Conservation (phyloP, 2,797 vertebrate species). For the Gallinago nigripennis region DNA sequence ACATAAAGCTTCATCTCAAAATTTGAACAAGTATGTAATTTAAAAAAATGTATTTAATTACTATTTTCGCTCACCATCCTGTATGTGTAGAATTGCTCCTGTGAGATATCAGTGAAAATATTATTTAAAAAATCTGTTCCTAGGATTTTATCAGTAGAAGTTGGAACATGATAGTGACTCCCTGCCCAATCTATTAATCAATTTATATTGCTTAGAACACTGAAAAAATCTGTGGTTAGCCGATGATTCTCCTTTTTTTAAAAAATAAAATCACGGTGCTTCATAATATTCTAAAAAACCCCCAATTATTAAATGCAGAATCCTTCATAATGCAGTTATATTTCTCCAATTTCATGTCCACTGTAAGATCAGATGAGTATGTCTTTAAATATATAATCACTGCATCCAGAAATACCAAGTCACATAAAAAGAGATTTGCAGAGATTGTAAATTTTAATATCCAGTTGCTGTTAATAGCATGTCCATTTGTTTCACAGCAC, state of each 20-base stretch:
- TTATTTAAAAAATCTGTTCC: neutral
- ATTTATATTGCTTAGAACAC: neutral
- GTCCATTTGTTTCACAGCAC: neutral
- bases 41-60: neutral
- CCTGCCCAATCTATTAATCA: neutral
- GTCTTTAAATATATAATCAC: neutral
- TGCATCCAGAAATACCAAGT: neutral
- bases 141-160: neutral
- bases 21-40: neutral
- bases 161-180: neutral
- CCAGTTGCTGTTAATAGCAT: neutral
- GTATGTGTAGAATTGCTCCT: neutral
- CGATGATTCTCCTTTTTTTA: neutral
- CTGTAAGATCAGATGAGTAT: neutral
- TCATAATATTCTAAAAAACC: neutral
- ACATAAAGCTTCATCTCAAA: neutral
- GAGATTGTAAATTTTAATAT: conserved; percentile 10
- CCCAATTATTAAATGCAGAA: neutral
- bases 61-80: neutral
- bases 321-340: neutral
- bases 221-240: neutral
- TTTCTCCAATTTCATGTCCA: neutral
- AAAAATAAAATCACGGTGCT: neutral
- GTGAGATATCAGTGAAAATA: neutral
- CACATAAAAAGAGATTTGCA: neutral